Conservation (phyloP, 2,888 invertebrate genomes). For the Pseudococcus viburni region DNA sequence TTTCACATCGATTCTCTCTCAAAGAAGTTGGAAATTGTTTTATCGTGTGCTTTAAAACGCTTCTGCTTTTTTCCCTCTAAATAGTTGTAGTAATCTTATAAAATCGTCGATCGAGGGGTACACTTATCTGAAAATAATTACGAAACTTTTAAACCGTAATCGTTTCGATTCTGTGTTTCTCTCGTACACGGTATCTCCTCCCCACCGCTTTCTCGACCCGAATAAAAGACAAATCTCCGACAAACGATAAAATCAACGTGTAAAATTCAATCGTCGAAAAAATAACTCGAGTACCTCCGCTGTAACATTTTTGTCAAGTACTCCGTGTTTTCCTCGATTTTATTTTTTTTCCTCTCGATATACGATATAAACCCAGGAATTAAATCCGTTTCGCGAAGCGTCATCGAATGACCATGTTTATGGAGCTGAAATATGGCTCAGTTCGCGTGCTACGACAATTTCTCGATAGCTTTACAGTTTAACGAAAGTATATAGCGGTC, state of each 20-base stretch:
- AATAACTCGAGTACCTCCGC: constrained; percentile 5
- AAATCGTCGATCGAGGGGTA: background rate
- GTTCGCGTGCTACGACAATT: background rate
- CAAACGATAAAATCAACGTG: constrained; percentile 17
- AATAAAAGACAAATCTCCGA: background rate
- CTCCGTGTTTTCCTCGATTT: background rate
- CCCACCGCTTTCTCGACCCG: too few species aligned
- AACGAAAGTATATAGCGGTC: background rate
- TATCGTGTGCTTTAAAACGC: background rate
- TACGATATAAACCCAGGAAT: background rate
- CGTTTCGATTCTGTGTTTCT: background rate
- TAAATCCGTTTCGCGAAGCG: constrained; percentile 3
- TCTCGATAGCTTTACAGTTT: constrained; percentile 19
- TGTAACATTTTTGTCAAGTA: background rate
- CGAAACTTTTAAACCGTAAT: background rate
- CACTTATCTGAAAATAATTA: constrained; percentile 21
- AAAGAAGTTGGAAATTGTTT: constrained; percentile 27
- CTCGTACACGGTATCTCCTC: background rate
- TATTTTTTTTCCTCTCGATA: background rate
- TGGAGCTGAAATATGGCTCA: background rate
- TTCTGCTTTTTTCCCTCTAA: background rate
- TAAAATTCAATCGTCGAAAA: constrained; percentile 27
- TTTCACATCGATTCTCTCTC: background rate
- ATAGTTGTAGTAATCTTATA: constrained; percentile 5
- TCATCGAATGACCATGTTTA: constrained; percentile 15